Conservation (phyloP, 2,888 invertebrate species). For the Aricia artaxerxes region DNA sequence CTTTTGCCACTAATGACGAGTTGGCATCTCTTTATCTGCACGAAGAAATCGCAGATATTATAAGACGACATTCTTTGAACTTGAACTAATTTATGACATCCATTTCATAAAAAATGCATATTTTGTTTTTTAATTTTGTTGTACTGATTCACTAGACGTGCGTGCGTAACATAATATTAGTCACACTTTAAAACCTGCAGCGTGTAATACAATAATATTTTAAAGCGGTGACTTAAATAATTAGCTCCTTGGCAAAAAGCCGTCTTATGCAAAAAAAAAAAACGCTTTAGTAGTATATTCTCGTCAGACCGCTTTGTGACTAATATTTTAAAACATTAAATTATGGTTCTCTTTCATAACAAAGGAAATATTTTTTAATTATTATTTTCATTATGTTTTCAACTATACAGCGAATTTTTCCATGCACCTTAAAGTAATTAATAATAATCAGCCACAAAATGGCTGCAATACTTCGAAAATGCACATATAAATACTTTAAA, state of each 20-base stretch:
- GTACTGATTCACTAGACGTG: background rate
- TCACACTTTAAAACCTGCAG: constrained; percentile 21
- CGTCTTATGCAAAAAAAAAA: constrained; percentile 13
- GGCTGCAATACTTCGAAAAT: background rate
- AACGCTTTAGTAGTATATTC: background rate
- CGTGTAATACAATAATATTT: background rate
- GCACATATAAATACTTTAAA: background rate
- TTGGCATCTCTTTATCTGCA: background rate
- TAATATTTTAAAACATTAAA: background rate
- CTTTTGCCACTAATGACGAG: background rate
- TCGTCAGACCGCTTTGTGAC: constrained; percentile 18
- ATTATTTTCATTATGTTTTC: background rate
- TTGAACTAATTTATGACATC: constrained; percentile 5
- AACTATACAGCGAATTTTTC: background rate
- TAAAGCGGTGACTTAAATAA: constrained; percentile 5
- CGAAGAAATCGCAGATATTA: background rate
- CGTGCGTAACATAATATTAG: background rate
- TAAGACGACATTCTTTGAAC: constrained; percentile 18
- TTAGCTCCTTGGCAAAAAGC: constrained; percentile 20
- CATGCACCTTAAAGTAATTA: background rate
- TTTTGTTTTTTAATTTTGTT: background rate
- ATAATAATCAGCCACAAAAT: background rate
- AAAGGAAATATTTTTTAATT: background rate
- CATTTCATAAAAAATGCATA: constrained; percentile 1
- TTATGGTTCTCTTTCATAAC: background rate